Base-by-base conservation (phyloP, 2,888 invertebrate species). In the Patella ulyssiponensis region DNA sequence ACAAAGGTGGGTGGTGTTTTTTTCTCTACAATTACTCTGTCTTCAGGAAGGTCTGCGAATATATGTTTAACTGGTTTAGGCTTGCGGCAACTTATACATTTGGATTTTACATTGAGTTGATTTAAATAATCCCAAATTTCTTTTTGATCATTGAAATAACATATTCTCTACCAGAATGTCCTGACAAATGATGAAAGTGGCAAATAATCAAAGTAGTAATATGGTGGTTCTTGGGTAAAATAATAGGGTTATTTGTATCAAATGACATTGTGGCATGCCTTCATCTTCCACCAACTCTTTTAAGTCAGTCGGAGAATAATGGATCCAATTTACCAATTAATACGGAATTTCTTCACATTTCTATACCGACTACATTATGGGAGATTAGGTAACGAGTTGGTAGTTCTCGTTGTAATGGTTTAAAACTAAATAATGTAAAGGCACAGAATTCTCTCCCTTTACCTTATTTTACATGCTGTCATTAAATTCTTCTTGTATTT, bases 1-100 rank as follows among this genome's bases (percentile, higher is more conserved):
- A 76, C 71, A 53, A 71, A 76, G 4, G 80, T 77, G n/a, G 80
- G 80, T 7, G 81, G 80, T 15, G 77, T 74, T 56, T 74, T 75
- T 23, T 23, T 73, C 72, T 1, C 79, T 69, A 14, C 51, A 54
- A 7, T 69, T n/a, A n/a, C n/a, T n/a, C n/a, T n/a, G n/a, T n/a
- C n/a, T n/a, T n/a, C n/a, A n/a, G n/a, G n/a, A n/a, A n/a, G n/a
- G n/a, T n/a, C 58, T 44, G 56, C 54, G 15, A 77, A 77, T 71
- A 74, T 77, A 69, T 79, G 76, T 64, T 64, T 9, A 2, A 12
- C 20, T 9, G 20, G 11, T n/a, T 64, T n/a, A 20, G 73, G 58
- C 27, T 58, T 74, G 20, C 74, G 56, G 51, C 74, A 74, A 27
- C 15, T 56, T 5, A 74, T 27, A 74, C 73, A 73, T 73, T 23